These are phyloP conservation scores for Engraulis encrasicolus DNA, from an alignment of 2,113 vertebrate species.

Conservation along the genomic window DNA sequence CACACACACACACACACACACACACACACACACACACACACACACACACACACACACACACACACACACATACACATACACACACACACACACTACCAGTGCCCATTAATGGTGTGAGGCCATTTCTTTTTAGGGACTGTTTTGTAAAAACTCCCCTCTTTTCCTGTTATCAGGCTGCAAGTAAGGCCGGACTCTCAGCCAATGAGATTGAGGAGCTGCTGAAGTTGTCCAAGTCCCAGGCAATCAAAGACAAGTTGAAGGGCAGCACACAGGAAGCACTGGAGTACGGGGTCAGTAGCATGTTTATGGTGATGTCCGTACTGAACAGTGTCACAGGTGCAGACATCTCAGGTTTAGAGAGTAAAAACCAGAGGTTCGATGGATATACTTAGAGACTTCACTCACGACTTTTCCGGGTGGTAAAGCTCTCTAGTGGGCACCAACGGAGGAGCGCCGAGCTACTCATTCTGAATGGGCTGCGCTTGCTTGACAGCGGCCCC, in stretches of 20 bases:
- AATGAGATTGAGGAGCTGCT: slow-evolving; percentile 70
- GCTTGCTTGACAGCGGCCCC: no score
- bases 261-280: slow-evolving; percentile 79
- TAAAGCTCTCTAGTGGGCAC: no score
- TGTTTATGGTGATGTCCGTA: background rate
- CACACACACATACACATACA: background rate
- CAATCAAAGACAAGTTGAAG: slow-evolving; percentile 84
- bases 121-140: background rate
- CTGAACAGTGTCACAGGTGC: background rate
- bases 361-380: no score
- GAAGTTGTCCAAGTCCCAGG: slow-evolving; percentile 65
- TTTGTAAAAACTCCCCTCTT: background rate
- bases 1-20: background rate
- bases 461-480: no score
- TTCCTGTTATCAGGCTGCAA: slow-evolving; percentile 73
- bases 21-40: background rate
- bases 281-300: slow-evolving; percentile 78
- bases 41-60: background rate
- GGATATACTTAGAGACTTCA: no score
- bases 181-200: slow-evolving; percentile 80
- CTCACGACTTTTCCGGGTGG: background rate
- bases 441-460: no score
- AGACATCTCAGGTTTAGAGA: no score
- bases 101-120: background rate
- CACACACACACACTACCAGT: background rate